phyloP scores from a whole-genome alignment of 2,888 invertebrate species.

The Ischnus inquisitorius region DNA sequence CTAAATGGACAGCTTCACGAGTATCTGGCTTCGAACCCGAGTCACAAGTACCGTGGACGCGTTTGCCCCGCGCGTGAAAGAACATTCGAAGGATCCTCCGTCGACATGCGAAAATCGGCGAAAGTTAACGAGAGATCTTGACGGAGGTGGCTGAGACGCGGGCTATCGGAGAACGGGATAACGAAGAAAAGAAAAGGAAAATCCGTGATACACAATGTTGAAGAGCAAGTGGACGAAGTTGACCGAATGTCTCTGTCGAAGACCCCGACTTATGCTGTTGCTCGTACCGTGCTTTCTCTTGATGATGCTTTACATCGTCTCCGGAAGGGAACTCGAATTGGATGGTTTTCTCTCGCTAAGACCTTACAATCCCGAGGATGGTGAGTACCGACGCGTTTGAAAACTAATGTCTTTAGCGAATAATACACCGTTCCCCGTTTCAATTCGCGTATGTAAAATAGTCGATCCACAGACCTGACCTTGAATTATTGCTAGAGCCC shows the following conservation, averaged over 20 bases:
- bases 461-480: background rate
- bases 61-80: background rate
- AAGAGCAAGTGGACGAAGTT: conserved; percentile 70
- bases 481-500: background rate
- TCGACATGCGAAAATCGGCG: conserved; percentile 14
- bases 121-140: conserved; percentile 31
- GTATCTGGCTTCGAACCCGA: background rate
- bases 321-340: conserved; percentile 73
- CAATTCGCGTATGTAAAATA: background rate
- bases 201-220: conserved; percentile 66
- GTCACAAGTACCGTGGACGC: background rate
- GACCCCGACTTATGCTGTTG: conserved; percentile 77
- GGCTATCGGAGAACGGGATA: background rate
- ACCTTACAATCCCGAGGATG: conserved; percentile 61
- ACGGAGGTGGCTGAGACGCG: conserved; percentile 29
- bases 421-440: background rate
- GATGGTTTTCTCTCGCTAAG: conserved; percentile 73
- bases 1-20: conserved; percentile 18
- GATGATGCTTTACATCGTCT: conserved; percentile 78
- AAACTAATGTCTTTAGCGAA: background rate
- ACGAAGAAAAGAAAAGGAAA: background rate
- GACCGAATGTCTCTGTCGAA: conserved; percentile 77
- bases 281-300: conserved; percentile 77
- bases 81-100: conserved; percentile 12
- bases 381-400: conserved; percentile 56